Base-by-base conservation (phyloP, 2,888 invertebrate species). In the Mimumesa dahlbomi region DNA sequence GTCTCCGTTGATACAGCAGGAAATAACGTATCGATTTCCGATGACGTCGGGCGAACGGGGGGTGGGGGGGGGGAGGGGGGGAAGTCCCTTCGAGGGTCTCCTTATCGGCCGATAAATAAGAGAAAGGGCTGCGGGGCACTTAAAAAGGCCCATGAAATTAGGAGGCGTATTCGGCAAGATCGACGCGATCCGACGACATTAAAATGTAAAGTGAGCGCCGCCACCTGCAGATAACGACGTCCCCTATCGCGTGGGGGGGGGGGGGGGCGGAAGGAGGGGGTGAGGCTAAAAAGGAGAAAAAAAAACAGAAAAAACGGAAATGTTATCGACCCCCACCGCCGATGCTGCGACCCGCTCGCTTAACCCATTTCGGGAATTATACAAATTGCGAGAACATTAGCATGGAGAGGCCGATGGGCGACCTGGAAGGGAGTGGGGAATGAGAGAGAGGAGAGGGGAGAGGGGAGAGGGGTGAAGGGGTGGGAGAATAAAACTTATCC, bases 351-450 rank as follows among this genome's bases (percentile, higher is more conserved):
- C 45, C 66, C 65, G 63, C n/a, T n/a, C 57, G 77, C 73, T 77
- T 79, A 82, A 80, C 76, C 82, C 81, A 82, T 85, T 85, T 82
- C 77, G 69, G n/a, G 79, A 85, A 86, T 86, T 85, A 86, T 85
- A 85, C 86, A 85, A 84, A 86, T 84, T 82, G 79, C 84, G 57
- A 29, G 34, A 62, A 73, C 79, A 84, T 86, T 84, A 83, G 82
- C 83, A 85, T 85, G n/a, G n/a, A 66, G 40, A 48, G 21, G 31
- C 46, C 48, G 56, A 22, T n/a, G n/a, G n/a, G n/a, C n/a, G n/a
- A n/a, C n/a, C n/a, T n/a, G n/a, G n/a, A n/a, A 25, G 25, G 25
- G 25, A 25, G 25, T 25, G 7, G 7, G 4, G 25, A 7, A 25
- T 31, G 34, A 13, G 46, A 57, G 16, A 25, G 31, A n/a, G 50